Evolutionary conservation across 2,888 invertebrate species (phyloP).

Genomic region (Venustoraphidia nigricollis): DNA sequence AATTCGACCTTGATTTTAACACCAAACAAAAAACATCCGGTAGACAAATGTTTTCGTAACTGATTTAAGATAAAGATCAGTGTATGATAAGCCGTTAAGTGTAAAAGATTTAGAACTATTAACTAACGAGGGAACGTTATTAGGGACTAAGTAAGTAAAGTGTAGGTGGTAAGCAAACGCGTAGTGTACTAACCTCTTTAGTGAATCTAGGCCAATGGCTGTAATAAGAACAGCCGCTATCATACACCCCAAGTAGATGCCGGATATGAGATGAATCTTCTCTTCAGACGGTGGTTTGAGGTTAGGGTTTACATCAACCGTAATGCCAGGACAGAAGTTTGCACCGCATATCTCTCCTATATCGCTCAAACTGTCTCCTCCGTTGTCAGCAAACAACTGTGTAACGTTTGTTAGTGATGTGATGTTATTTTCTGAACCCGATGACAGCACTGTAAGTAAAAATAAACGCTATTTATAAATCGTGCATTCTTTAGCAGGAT

Average conservation of each 20-base stretch:
- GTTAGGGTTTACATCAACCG: constrained; percentile 45
- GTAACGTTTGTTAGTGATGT: constrained; percentile 16
- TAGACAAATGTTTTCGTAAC: no score
- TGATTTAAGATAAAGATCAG: no score
- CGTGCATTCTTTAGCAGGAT: no score
- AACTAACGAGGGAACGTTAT: no score
- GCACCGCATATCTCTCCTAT: constrained; percentile 52
- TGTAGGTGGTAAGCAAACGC: no score
- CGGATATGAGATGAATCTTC: constrained; percentile 63
- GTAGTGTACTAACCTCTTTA: constrained; percentile 41
- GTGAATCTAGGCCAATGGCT: constrained; percentile 63
- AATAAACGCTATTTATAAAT: background rate
- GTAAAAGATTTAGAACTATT: no score
- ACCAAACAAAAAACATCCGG: no score
- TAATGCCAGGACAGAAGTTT: constrained; percentile 50
- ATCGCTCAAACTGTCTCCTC: constrained; percentile 22
- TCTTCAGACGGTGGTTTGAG: constrained; percentile 52
- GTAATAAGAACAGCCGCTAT: constrained; percentile 57
- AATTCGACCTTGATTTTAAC: no score
- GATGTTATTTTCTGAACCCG: constrained; percentile 16
- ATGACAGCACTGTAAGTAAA: constrained; percentile 22
- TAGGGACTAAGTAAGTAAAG: no score
- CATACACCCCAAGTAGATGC: constrained; percentile 72
- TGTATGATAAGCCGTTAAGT: no score
- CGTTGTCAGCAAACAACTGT: background rate